Conservation (phyloP, 92 coral and sea anemone species). For the Phenganax marumi region DNA sequence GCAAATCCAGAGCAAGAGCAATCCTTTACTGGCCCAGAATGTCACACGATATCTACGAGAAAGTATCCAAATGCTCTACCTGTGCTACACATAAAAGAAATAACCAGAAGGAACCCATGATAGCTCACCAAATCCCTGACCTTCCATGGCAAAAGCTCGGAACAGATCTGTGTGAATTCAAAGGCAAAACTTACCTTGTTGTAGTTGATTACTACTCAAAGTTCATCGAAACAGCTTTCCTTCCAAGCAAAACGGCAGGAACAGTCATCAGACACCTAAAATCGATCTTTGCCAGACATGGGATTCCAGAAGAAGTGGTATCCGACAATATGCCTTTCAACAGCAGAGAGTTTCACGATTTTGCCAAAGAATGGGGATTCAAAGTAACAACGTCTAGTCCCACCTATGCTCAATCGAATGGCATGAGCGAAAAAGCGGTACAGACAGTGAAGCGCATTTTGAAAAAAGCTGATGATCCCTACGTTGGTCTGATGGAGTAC, state of each 20-base stretch:
- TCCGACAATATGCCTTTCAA: constrained; percentile 34
- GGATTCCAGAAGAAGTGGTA: constrained; percentile 35
- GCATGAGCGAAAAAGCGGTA: constrained; percentile 34
- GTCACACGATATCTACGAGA: constrained; percentile 27
- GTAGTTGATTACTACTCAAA: constrained; percentile 29
- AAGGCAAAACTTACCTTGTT: constrained; percentile 24
- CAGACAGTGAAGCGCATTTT: constrained; percentile 32
- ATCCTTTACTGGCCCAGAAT: constrained; percentile 34
- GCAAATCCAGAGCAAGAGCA: constrained; percentile 28
- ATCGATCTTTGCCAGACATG: constrained; percentile 31
- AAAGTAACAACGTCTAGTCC: constrained; percentile 38
- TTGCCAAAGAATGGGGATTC: constrained; percentile 35
- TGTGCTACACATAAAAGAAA: constrained; percentile 27
- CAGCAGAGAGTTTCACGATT: constrained; percentile 29
- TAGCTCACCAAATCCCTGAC: constrained; percentile 34
- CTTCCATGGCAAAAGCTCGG: constrained; percentile 40
- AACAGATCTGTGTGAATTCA: constrained; percentile 16
- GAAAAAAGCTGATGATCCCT: constrained; percentile 41
- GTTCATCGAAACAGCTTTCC: constrained; percentile 28
- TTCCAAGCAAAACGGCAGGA: constrained; percentile 34
- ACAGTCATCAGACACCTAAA: constrained; percentile 16
- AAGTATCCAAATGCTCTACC: constrained; percentile 32
- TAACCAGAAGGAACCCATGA: constrained; percentile 45
- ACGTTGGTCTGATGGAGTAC: constrained; percentile 38
- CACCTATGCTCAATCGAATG: constrained; percentile 37